These are phyloP conservation scores for Campylomormyrus tamandua DNA, from an alignment of 2,113 vertebrate species.

Conservation along the genomic window DNA sequence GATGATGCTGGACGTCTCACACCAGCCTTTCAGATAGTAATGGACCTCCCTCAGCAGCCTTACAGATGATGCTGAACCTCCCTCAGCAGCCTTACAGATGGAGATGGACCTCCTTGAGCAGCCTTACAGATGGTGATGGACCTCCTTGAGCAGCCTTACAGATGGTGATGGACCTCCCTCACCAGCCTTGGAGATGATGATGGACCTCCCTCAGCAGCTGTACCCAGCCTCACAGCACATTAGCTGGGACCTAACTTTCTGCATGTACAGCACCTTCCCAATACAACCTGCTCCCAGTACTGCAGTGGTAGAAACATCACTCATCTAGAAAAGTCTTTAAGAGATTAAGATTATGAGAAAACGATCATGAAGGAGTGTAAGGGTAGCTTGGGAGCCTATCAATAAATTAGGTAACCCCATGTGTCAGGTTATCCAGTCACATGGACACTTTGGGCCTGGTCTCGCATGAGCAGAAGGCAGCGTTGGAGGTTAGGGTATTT, in stretches of 20 bases:
- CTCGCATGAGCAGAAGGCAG: neutral
- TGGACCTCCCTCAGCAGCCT: neutral
- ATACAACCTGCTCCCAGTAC: neutral
- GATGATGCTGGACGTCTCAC: no score
- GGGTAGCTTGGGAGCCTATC: neutral
- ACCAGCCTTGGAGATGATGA: neutral
- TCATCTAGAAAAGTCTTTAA: neutral
- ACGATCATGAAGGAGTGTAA: neutral
- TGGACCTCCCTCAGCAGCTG: neutral
- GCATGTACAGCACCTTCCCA: neutral
- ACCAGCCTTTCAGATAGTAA: neutral
- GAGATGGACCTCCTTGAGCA: neutral
- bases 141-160: neutral
- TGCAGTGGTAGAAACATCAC: neutral
- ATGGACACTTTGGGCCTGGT: neutral
- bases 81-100: neutral
- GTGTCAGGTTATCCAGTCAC: neutral
- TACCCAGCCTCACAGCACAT: neutral
- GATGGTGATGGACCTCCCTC: neutral
- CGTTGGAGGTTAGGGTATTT: neutral
- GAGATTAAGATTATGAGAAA: neutral
- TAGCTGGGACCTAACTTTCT: neutral
- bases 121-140: neutral
- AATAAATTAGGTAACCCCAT: neutral
- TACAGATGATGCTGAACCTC: neutral